Percentiles rank a stretch among this genome's conserved stretches.
phyloP scores from a whole-genome alignment of 2,888 invertebrate species.

The Hirtodrosophila trivittata region DNA sequence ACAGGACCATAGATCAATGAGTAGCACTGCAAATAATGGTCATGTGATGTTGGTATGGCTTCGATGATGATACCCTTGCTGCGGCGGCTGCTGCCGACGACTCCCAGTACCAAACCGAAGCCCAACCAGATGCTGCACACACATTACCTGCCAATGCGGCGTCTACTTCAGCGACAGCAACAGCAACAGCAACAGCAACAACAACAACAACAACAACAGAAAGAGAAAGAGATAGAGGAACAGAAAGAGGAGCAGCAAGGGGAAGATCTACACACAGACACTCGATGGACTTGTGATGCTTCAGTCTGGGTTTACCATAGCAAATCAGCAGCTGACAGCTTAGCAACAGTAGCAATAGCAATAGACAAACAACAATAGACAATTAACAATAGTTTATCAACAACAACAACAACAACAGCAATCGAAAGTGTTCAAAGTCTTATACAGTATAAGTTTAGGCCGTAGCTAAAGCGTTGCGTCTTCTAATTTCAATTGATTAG shows the following conservation, averaged over 20 bases:
- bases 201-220: constrained; percentile 10
- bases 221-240: too few species aligned
- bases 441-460: constrained; percentile 43
- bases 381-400: background rate
- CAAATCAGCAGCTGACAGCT: background rate
- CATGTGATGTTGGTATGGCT: constrained; percentile 84
- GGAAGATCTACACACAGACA: constrained; percentile 25
- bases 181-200: constrained; percentile 11
- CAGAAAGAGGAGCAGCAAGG: too few species aligned
- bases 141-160: constrained; percentile 9
- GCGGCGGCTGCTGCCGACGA: constrained; percentile 15
- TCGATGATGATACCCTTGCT: constrained; percentile 70
- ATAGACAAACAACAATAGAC: background rate
- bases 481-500: constrained; percentile 31
- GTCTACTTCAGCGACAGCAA: constrained; percentile 5
- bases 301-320: background rate
- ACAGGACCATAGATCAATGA: constrained; percentile 84
- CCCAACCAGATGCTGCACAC: background rate
- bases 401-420: constrained; percentile 1
- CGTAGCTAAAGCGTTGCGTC: constrained; percentile 41
- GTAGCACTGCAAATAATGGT: constrained; percentile 84
- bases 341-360: background rate
- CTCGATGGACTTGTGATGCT: constrained; percentile 23
- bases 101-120: background rate
- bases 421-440: constrained; percentile 73